Conservation (phyloP, 2,113 vertebrate species). For the Mionectes macconnelli region DNA sequence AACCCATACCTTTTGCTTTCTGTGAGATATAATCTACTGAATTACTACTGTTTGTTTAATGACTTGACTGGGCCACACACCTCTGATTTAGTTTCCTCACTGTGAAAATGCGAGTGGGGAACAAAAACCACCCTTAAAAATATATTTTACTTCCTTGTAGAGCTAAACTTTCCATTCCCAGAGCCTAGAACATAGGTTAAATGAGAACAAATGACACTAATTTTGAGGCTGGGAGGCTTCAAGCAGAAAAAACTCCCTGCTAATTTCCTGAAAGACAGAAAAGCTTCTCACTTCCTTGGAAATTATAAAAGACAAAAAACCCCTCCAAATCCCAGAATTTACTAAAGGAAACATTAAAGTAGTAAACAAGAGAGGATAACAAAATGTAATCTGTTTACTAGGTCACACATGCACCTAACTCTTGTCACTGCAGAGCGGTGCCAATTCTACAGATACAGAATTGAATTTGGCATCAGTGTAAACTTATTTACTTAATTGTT, state of each 20-base stretch:
- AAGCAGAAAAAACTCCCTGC: background rate
- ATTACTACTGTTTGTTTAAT: background rate
- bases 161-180: background rate
- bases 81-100: background rate
- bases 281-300: background rate
- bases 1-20: background rate
- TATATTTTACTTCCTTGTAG: background rate
- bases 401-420: background rate
- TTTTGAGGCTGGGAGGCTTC: background rate
- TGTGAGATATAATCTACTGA: background rate
- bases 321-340: background rate
- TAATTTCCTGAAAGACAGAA: background rate
- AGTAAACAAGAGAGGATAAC: background rate
- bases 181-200: background rate
- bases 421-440: background rate
- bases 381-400: background rate
- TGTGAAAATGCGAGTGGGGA: background rate
- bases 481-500: background rate
- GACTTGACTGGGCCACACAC: background rate
- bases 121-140: background rate
- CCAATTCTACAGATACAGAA: background rate
- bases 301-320: background rate
- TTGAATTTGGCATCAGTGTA: background rate
- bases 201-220: background rate
- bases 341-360: background rate